Percentiles rank a stretch among this genome's conserved stretches.
These are phyloP conservation scores for Nycteola revayana DNA, from an alignment of 2,888 invertebrate genomes.

Conservation along the genomic window DNA sequence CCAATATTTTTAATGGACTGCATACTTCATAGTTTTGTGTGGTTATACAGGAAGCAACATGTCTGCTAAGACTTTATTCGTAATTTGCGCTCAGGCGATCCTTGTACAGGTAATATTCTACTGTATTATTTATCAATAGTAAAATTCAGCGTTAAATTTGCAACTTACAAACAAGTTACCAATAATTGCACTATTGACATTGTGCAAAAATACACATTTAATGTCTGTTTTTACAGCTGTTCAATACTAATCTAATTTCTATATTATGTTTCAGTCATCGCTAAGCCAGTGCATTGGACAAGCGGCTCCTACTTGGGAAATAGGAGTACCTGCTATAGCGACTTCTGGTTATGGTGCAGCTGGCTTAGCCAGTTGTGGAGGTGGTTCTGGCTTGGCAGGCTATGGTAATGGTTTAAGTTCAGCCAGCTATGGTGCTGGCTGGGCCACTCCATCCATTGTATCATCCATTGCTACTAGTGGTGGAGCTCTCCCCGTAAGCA, in stretches of 20 bases:
- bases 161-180: too few species aligned
- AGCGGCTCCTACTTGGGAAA: neutral
- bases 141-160: too few species aligned
- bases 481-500: conserved; percentile 31
- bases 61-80: conserved; percentile 14
- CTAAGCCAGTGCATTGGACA: conserved; percentile 1
- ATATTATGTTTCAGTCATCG: neutral
- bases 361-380: too few species aligned
- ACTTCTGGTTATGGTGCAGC: neutral
- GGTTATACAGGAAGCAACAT: conserved; percentile 3
- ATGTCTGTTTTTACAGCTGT: too few species aligned
- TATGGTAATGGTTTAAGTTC: neutral
- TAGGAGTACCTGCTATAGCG: too few species aligned
- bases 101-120: conserved; percentile 13
- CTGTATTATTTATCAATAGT: too few species aligned
- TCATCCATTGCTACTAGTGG: conserved; percentile 27
- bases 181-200: too few species aligned
- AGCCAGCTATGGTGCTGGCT: too few species aligned
- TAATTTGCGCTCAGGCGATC: conserved; percentile 13
- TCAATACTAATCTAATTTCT: too few species aligned
- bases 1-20: neutral
- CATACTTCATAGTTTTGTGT: conserved; percentile 3
- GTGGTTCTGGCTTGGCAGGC: neutral
- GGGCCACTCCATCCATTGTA: too few species aligned
- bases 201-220: too few species aligned